These are phyloP conservation scores for Etia nguti DNA, from an alignment of 2,113 vertebrate species.

Conservation along the genomic window DNA sequence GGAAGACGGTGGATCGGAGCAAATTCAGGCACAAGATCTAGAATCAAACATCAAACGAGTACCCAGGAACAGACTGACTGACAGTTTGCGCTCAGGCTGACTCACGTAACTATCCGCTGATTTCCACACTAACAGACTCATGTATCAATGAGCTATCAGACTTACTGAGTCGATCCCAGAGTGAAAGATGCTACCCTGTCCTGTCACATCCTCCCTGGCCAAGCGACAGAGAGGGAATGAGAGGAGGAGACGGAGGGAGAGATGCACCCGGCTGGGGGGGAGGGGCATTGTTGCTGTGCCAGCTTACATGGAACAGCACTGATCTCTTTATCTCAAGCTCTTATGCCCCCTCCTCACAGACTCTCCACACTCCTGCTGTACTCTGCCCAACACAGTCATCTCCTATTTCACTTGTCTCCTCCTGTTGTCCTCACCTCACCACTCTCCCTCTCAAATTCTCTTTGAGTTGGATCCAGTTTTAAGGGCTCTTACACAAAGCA, in stretches of 20 bases:
- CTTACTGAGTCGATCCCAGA: background rate
- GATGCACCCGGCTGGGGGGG: constrained; percentile 1
- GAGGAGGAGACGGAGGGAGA: background rate
- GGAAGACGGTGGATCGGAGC: background rate
- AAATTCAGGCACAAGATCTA: background rate
- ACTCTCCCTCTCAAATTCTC: background rate
- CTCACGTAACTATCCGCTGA: background rate
- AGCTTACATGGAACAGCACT: background rate
- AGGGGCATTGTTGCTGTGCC: constrained; percentile 13
- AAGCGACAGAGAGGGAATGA: background rate
- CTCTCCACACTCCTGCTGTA: background rate
- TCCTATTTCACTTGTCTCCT: background rate
- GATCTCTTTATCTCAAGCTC: constrained; percentile 43
- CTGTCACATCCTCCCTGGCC: constrained; percentile 13
- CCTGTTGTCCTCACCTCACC: background rate
- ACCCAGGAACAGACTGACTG: background rate
- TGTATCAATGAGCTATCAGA: background rate
- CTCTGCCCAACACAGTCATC: background rate
- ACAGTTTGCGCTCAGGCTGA: background rate
- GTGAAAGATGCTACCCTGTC: background rate
- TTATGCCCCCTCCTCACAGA: background rate
- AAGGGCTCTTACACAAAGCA: background rate
- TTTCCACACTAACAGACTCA: background rate
- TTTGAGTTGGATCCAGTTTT: background rate
- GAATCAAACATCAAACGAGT: background rate